Evolutionary conservation across 2,113 vertebrate species (phyloP).

Genomic region (Anoplopoma fimbria): DNA sequence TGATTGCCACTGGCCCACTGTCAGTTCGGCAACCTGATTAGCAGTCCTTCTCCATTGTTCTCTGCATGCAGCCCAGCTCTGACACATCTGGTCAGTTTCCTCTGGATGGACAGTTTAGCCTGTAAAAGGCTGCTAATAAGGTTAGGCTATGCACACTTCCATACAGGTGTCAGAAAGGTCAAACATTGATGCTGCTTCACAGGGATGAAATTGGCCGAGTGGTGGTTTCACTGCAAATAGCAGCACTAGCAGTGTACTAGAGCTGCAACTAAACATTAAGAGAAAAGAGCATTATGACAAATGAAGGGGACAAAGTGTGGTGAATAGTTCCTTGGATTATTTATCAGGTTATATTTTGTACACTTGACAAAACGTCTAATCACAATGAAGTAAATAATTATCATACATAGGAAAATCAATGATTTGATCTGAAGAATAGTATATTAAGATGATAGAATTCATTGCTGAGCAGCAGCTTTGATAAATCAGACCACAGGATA

Average conservation of each 20-base stretch:
- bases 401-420: not conserved
- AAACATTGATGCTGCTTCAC: constrained; percentile 26
- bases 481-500: not conserved
- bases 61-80: constrained; percentile 15
- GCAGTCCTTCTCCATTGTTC: constrained; percentile 33
- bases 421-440: not conserved
- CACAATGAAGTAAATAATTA: not conserved
- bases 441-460: not conserved
- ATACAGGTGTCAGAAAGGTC: constrained; percentile 66
- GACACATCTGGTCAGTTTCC: constrained; percentile 28
- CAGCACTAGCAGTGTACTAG: not conserved
- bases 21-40: constrained; percentile 73
- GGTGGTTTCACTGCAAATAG: not conserved
- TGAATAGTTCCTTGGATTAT: not conserved
- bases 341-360: not conserved
- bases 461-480: not conserved
- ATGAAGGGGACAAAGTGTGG: not conserved
- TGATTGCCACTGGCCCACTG: constrained; percentile 75
- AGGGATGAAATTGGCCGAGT: constrained; percentile 31
- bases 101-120: constrained; percentile 46
- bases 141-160: constrained; percentile 43
- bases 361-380: not conserved
- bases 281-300: not conserved
- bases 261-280: not conserved
- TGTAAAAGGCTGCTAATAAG: constrained; percentile 69